Evolutionary conservation across 1,140 invertebrate species (phyloP), one percentile per base, ranked within the genome.

Genomic region (Drosophila simulans): DNA sequence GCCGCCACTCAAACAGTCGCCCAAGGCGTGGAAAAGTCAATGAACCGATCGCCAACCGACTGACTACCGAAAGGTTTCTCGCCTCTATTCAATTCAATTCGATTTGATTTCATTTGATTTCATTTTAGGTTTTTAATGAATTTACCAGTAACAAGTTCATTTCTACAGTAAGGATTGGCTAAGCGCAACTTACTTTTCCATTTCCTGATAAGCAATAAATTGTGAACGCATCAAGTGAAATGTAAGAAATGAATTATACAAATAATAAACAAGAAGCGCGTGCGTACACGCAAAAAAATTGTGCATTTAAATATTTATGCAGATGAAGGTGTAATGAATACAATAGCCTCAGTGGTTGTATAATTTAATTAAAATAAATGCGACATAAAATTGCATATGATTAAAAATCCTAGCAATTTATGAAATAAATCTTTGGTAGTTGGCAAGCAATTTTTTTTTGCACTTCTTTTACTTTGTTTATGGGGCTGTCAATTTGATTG

Each of bases 1-100:
- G 59, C 35, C 27, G 70, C 56, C 66, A 71, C 72, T 72, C 45
- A 62, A 57, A 42, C 48, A 49, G 58, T 37, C 39, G 43, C 35
- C 43, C 37, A 35, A 37, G 43, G 45, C 52, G 40, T 20, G 25
- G 35, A 42, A 42, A 66, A 69, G 74, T 82, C 83, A 88, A 79
- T 77, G 75, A 77, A 77, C 74, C 63, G 52, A 53, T 22, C 59
- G 8, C 27, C 31, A 25, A 34, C 17, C 45, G 66, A 3, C 25
- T n/a, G 48, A 15, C n/a, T 31, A 17, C 25, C 40, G 46, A 39
- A 48, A 66, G 65, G 39, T 69, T 53, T 35, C 45, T 39, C 22
- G 8, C 13, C 20, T 54, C 22, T 17, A 48, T 25, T 64, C 20
- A 3, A 15, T 52, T 42, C 22, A 22, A 45, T 65, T 64, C 40